A percentile compares a stretch with the other conserved stretches of the same genome.
Evolutionary conservation across 2,797 vertebrate species (phyloP).

Genomic region (Artibeus jamaicensis): DNA sequence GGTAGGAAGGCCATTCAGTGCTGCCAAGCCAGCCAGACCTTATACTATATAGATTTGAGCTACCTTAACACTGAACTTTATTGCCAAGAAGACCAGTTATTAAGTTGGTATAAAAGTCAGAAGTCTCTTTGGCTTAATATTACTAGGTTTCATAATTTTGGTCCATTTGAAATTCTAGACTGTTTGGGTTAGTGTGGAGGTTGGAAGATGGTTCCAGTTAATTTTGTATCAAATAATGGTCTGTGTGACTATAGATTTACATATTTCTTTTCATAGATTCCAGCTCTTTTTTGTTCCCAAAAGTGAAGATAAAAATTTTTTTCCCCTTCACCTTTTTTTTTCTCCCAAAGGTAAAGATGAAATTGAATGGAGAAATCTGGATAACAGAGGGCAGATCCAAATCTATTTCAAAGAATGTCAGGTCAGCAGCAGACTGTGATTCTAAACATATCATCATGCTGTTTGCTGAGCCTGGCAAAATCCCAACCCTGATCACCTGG

Average conservation of each 20-base stretch:
- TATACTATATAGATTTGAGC: neutral
- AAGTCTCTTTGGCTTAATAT: neutral
- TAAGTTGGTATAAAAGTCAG: neutral
- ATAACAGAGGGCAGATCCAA: neutral
- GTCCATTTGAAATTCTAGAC: neutral
- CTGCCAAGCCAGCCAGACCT: neutral
- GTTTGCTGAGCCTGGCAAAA: neutral
- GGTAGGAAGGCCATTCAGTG: neutral
- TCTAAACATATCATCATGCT: neutral
- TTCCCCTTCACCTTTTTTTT: neutral
- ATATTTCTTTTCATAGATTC: neutral
- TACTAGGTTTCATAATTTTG: neutral
- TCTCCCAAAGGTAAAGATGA: neutral
- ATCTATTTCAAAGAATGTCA: neutral
- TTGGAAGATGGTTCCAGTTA: neutral
- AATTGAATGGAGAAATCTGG: neutral
- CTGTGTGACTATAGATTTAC: neutral
- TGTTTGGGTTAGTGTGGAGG: neutral
- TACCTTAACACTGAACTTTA: neutral
- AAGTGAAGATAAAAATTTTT: neutral
- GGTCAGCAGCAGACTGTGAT: neutral
- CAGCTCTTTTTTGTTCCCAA: neutral
- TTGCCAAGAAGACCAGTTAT: neutral
- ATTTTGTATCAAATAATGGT: neutral
- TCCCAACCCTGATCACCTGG: neutral